Evolutionary conservation across 2,113 vertebrate species (phyloP), one percentile per base, ranked within the genome.

Genomic region (Mus pahari): DNA sequence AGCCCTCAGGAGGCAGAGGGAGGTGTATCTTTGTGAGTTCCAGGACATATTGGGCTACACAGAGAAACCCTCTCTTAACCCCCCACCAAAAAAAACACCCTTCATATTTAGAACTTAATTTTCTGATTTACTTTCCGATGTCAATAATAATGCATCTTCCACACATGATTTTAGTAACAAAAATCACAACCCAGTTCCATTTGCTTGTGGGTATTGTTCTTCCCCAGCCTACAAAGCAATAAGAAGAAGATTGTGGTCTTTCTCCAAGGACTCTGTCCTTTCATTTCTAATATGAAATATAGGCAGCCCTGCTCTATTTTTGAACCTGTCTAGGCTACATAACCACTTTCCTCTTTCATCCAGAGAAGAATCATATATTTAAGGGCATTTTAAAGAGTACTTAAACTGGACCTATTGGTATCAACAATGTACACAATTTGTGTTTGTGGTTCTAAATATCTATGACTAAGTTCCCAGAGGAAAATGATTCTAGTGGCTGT

Each of bases 101-200:
- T 92, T 93, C 94, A 94, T 26, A 64, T 83, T 95, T 26, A 48
- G 24, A 94, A 88, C 89, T 97, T 93, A 95, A 68, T 91, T 90
- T 90, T 91, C 79, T 90, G 64, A 90, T 90, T 93, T 60, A 84
- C 14, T 45, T 75, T 87, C 58, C 90, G 71, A 91, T 89, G 39
- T 33, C 71, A 89, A 66, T 75, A 74, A 81, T 42, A 39, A 4
- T 86, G 60, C 20, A 36, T 95, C 96, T 94, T 64, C 48, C 39
- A 77, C 20, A 93, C 9, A 77, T 36, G 68, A 66, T 68, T 74
- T 97, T 62, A 86, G 73, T 78, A 94, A 86, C 74, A 92, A 97
- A 92, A 96, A 95, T 89, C 79, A 28, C 39, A 78, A 45, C 2
- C 77, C 53, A 48, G 39, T 1, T 64, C 84, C 58, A 94, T 87